These are phyloP conservation scores for Drosophila phalerata DNA, from an alignment of 2,888 invertebrate genomes.

Conservation along the genomic window DNA sequence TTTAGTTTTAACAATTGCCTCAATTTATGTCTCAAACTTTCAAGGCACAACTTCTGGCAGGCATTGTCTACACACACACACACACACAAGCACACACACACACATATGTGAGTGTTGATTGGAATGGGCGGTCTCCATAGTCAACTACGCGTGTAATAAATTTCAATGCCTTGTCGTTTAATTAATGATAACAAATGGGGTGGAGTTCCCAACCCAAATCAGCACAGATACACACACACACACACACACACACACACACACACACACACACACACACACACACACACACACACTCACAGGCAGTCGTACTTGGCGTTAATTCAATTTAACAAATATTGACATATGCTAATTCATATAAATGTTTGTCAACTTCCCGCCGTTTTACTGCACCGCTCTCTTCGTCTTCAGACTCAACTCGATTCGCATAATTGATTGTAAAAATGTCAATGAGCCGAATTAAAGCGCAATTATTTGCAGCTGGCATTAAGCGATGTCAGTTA, in stretches of 20 bases:
- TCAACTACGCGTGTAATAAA: constrained; percentile 80
- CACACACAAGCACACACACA: constrained; percentile 18
- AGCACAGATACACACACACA: constrained; percentile 26
- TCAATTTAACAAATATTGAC: constrained; percentile 83
- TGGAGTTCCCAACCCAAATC: constrained; percentile 29
- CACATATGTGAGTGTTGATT: background rate
- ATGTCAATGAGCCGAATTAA: constrained; percentile 79
- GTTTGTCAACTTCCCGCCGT: constrained; percentile 53
- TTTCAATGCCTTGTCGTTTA: constrained; percentile 81
- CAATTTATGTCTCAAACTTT: constrained; percentile 81
- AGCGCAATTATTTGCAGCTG: constrained; percentile 78
- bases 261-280: constrained; percentile 9
- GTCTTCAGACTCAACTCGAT: constrained; percentile 10
- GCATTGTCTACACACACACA: constrained; percentile 49
- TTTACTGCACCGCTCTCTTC: background rate
- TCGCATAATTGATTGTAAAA: constrained; percentile 80
- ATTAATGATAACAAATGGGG: constrained; percentile 81
- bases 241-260: constrained; percentile 26
- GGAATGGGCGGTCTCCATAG: constrained; percentile 34
- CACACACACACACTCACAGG: constrained; percentile 1
- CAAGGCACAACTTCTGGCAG: constrained; percentile 62
- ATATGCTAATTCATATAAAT: constrained; percentile 81
- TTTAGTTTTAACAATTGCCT: constrained; percentile 82
- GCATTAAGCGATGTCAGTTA: constrained; percentile 68
- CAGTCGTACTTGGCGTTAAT: constrained; percentile 65